Conservation (phyloP, 1,140 invertebrate species). For the Ceratitis capitata region DNA sequence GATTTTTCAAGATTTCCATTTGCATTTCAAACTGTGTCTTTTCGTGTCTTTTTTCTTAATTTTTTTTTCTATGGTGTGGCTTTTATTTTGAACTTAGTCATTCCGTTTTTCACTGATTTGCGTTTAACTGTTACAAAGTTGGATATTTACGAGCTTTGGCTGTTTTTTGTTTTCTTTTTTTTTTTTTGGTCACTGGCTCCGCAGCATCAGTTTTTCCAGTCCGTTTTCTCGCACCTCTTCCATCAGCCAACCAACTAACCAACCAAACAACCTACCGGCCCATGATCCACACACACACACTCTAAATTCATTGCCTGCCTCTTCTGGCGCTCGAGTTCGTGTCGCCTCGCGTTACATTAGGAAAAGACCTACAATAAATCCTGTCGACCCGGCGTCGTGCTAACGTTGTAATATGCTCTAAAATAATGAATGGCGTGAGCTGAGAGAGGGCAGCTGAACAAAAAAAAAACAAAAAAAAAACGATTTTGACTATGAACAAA, state of each 20-base stretch:
- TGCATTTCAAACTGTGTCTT: neutral
- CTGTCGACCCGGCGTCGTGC: neutral
- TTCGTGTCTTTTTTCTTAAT: neutral
- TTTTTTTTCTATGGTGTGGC: neutral
- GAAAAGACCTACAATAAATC: slow-evolving; percentile 28
- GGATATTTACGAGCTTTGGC: neutral
- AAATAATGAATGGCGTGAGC: neutral
- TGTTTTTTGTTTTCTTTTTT: neutral
- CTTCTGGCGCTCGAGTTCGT: neutral
- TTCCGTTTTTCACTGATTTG: slow-evolving; percentile 28
- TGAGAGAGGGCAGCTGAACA: too few relatives aligned
- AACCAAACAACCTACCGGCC: neutral
- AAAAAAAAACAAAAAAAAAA: too few relatives aligned
- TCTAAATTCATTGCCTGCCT: too few relatives aligned
- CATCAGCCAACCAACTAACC: too few relatives aligned
- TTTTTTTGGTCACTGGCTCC: neutral
- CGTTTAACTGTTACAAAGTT: slow-evolving; percentile 36
- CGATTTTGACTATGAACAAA: neutral
- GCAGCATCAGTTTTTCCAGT: neutral
- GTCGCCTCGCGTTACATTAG: neutral
- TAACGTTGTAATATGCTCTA: neutral
- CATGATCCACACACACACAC: neutral
- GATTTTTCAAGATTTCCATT: slow-evolving; percentile 27
- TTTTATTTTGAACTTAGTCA: neutral
- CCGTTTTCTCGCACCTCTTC: neutral